Evolutionary conservation across 2,888 invertebrate genomes (phyloP).

Genomic region (Seira musarum): DNA sequence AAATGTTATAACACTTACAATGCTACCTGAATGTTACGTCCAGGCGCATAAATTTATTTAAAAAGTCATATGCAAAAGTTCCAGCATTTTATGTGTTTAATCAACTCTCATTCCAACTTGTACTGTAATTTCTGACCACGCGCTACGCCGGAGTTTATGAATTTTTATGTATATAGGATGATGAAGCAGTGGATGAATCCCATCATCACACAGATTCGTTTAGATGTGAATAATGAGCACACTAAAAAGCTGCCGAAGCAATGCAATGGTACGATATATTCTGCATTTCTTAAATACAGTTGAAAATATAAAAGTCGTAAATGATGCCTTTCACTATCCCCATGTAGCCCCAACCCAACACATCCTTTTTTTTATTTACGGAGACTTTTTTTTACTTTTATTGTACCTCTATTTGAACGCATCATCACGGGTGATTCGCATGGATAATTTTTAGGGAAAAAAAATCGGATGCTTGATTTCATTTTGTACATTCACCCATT

Average conservation of each 20-base stretch:
- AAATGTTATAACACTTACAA: too few species aligned
- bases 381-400: conserved; percentile 47
- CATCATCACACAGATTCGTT: neutral
- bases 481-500: conserved; percentile 26
- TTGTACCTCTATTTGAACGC: conserved; percentile 58
- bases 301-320: neutral
- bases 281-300: neutral
- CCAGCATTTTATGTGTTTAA: too few species aligned
- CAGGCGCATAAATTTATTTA: too few species aligned
- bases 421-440: conserved; percentile 57
- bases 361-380: conserved; percentile 53
- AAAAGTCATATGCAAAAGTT: too few species aligned
- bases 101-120: too few species aligned
- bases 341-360: neutral
- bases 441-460: conserved; percentile 53
- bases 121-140: too few species aligned
- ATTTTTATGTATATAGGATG: too few species aligned
- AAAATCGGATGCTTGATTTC: conserved; percentile 39
- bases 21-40: too few species aligned
- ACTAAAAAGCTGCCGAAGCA: neutral
- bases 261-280: too few species aligned
- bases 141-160: too few species aligned
- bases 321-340: conserved; percentile 6
- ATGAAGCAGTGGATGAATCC: too few species aligned
- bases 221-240: neutral